phyloP scores from a whole-genome alignment of 2,797 vertebrate genomes.

The Coendou prehensilis region DNA sequence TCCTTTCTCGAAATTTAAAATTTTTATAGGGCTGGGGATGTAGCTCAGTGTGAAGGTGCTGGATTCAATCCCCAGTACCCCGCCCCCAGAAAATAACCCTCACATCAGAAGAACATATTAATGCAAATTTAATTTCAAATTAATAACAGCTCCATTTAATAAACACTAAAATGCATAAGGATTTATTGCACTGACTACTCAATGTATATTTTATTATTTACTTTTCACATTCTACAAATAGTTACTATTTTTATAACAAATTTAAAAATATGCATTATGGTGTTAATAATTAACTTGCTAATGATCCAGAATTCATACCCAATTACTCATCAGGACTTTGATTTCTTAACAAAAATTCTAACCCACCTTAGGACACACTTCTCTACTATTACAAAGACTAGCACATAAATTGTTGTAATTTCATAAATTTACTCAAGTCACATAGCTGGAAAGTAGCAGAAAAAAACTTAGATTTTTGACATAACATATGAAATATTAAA shows the following conservation, averaged over 20 bases:
- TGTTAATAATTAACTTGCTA: neutral
- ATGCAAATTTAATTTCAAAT: slow-evolving; percentile 45
- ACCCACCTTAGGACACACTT: neutral
- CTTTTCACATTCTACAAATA: slow-evolving; percentile 4
- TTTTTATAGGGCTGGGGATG: too few relatives aligned
- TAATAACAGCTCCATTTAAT: neutral
- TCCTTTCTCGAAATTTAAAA: too few relatives aligned
- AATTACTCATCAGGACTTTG: neutral
- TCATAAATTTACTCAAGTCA: slow-evolving; percentile 30
- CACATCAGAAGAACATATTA: neutral
- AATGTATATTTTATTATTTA: neutral
- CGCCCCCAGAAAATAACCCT: too few relatives aligned
- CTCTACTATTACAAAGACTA: neutral
- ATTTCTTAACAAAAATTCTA: slow-evolving; percentile 5
- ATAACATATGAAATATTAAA: neutral
- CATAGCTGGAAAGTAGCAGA: neutral
- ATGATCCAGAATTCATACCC: neutral
- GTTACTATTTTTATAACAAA: neutral
- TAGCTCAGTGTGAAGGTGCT: too few relatives aligned
- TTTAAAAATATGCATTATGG: neutral
- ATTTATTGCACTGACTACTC: neutral
- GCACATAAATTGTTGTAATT: neutral
- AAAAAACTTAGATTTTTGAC: slow-evolving; percentile 55
- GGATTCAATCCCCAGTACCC: too few relatives aligned
- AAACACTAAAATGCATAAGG: neutral